A percentile compares a stretch with the other conserved stretches of the same genome.
Conservation (phyloP, 2,888 invertebrate genomes). For the Drosophila nr. fundita region DNA sequence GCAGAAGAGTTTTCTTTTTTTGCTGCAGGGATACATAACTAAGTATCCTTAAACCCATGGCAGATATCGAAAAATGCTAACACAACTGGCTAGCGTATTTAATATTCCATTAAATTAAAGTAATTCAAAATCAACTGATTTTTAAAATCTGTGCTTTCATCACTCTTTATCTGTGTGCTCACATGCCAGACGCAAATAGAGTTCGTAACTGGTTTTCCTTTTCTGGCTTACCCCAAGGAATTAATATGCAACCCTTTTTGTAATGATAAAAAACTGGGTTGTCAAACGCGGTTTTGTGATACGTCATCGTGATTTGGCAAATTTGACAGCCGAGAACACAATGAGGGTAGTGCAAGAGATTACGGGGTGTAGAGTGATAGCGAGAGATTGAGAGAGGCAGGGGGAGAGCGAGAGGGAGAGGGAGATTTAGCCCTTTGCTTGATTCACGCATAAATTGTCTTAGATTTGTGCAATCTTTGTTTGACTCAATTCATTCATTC, state of each 20-base stretch:
- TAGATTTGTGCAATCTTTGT: slow-evolving; percentile 56
- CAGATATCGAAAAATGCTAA: neutral
- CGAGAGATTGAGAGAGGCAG: neutral
- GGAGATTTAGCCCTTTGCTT: slow-evolving; percentile 28
- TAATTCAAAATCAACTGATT: neutral
- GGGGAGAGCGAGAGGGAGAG: slow-evolving; percentile 10
- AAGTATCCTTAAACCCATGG: neutral
- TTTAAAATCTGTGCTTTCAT: slow-evolving; percentile 1
- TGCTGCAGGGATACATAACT: neutral
- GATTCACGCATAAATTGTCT: slow-evolving; percentile 67
- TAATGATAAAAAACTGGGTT: slow-evolving; percentile 49
- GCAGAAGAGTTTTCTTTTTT: neutral
- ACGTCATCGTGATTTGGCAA: slow-evolving; percentile 80
- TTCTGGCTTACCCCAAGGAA: slow-evolving; percentile 33
- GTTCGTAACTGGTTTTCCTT: slow-evolving; percentile 6
- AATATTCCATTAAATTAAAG: neutral
- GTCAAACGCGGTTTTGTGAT: slow-evolving; percentile 76
- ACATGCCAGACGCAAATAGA: slow-evolving; percentile 26
- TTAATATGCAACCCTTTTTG: slow-evolving; percentile 74
- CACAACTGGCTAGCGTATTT: neutral
- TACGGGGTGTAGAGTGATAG: neutral
- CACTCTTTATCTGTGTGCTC: slow-evolving; percentile 17
- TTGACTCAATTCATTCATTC: slow-evolving; percentile 49
- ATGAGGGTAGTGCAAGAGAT: slow-evolving; percentile 12
- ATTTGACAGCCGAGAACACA: slow-evolving; percentile 73